Percentiles rank a stretch among this genome's conserved stretches.
Evolutionary conservation across 2,797 vertebrate genomes (phyloP).

Genomic region (Lacerta viridis): DNA sequence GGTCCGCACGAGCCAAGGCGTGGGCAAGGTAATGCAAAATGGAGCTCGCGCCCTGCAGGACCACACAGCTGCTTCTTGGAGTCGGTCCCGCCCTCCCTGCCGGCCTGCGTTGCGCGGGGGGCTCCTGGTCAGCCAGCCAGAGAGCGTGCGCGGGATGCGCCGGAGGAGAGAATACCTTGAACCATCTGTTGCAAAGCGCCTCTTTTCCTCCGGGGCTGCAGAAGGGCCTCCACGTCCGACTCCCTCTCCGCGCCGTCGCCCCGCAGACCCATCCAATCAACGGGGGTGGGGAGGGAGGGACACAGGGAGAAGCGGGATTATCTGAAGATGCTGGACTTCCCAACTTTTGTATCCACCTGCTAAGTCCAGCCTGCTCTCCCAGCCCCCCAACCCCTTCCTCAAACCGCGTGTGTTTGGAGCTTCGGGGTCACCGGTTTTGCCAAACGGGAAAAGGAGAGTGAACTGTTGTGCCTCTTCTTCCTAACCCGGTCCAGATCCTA

Average conservation of each 20-base stretch:
- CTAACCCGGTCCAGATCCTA: background rate
- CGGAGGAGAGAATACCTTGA: constrained; percentile 64
- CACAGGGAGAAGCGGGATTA: background rate
- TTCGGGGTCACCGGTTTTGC: background rate
- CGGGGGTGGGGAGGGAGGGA: background rate
- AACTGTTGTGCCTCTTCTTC: background rate
- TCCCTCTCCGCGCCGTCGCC: background rate
- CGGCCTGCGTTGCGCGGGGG: background rate
- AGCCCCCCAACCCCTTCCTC: background rate
- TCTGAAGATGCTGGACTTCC: background rate
- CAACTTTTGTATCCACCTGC: background rate
- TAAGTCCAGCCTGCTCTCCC: background rate
- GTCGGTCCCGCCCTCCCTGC: constrained; percentile 21
- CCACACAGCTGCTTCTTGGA: constrained; percentile 44
- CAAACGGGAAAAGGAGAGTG: background rate
- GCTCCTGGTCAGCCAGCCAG: constrained; percentile 25
- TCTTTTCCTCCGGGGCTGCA: constrained; percentile 39
- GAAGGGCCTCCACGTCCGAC: background rate
- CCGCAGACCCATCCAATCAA: rapidly evolving
- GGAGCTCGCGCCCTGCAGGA: constrained; percentile 16
- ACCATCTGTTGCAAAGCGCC: constrained; percentile 81
- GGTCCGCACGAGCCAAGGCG: background rate
- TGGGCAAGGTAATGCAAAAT: background rate
- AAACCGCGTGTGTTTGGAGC: background rate
- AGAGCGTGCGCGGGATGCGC: constrained; percentile 63